These are phyloP conservation scores for Merluccius polli DNA, from an alignment of 2,797 vertebrate genomes.

Conservation along the genomic window DNA sequence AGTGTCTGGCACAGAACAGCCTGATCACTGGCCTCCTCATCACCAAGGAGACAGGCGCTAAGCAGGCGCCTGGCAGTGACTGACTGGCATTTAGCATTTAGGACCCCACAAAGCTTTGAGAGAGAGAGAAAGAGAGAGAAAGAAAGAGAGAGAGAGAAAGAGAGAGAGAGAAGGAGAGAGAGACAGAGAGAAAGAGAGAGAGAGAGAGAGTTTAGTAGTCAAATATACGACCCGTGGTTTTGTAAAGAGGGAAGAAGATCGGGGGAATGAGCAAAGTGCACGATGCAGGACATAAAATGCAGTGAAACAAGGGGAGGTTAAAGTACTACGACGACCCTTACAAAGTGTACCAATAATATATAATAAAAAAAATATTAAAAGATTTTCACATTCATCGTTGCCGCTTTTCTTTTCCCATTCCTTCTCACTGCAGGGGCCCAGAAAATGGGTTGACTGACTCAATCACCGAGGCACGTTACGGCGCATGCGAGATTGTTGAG, in stretches of 20 bases:
- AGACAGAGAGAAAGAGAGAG: conserved; percentile 22
- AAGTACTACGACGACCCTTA: neutral
- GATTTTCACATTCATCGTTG: neutral
- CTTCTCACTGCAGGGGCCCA: neutral
- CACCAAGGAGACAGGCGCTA: conserved; percentile 69
- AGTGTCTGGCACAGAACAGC: conserved; percentile 56
- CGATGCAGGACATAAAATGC: conserved; percentile 4
- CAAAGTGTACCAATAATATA: neutral
- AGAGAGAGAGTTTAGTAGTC: neutral
- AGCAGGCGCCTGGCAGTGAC: conserved; percentile 66
- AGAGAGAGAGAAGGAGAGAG: conserved; percentile 2
- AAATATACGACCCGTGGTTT: conserved; percentile 2
- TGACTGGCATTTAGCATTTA: conserved; percentile 65
- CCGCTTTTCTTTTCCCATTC: neutral
- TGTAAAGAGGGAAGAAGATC: conserved; percentile 12
- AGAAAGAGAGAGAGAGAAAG: conserved; percentile 35
- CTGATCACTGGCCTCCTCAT: conserved; percentile 62
- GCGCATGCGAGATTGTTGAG: conserved; percentile 37
- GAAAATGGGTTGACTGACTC: conserved; percentile 21
- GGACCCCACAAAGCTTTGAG: conserved; percentile 64
- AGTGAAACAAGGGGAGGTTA: neutral
- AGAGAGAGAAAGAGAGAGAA: conserved; percentile 43
- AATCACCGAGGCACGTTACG: conserved; percentile 36
- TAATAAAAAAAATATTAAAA: too few relatives aligned
- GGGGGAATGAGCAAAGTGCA: conserved; percentile 17